Percentiles rank a stretch among this genome's conserved stretches.
Conservation (phyloP, 2,888 invertebrate genomes). For the Drosophila multiciliata region DNA sequence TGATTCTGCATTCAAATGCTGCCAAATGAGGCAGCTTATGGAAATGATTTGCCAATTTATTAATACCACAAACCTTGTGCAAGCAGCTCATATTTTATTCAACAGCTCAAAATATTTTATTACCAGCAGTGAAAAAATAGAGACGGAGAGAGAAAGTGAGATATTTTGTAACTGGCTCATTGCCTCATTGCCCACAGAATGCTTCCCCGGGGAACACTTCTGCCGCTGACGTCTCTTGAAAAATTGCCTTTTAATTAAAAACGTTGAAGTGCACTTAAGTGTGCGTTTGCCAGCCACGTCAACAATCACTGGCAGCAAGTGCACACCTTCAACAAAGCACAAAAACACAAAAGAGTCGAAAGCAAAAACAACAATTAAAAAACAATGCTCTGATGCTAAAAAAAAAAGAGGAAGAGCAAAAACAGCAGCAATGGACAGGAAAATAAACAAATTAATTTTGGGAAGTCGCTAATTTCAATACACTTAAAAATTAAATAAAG, state of each 20-base stretch:
- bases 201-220: constrained; percentile 4
- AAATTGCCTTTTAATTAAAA: constrained; percentile 79
- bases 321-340: constrained; percentile 48
- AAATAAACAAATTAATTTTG: constrained; percentile 15
- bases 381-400: constrained; percentile 34
- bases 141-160: too few species aligned
- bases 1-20: constrained; percentile 34
- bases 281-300: constrained; percentile 74
- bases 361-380: constrained; percentile 55
- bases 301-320: constrained; percentile 58
- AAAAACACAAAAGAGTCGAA: constrained; percentile 23
- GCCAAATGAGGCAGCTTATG: constrained; percentile 37
- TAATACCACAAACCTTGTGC: constrained; percentile 20
- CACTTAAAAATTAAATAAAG: constrained; percentile 7
- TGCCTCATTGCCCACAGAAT: background rate
- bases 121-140: constrained; percentile 9
- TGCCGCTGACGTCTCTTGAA: constrained; percentile 59
- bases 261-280: constrained; percentile 80
- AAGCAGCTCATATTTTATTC: constrained; percentile 56
- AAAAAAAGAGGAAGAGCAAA: constrained; percentile 13
- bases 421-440: constrained; percentile 21
- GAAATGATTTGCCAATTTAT: constrained; percentile 37
- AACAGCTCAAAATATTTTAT: constrained; percentile 54
- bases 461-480: constrained; percentile 20
- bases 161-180: constrained; percentile 8